phyloP scores from a whole-genome alignment of 2,888 invertebrate species.

The Pristionchus arcanus region DNA sequence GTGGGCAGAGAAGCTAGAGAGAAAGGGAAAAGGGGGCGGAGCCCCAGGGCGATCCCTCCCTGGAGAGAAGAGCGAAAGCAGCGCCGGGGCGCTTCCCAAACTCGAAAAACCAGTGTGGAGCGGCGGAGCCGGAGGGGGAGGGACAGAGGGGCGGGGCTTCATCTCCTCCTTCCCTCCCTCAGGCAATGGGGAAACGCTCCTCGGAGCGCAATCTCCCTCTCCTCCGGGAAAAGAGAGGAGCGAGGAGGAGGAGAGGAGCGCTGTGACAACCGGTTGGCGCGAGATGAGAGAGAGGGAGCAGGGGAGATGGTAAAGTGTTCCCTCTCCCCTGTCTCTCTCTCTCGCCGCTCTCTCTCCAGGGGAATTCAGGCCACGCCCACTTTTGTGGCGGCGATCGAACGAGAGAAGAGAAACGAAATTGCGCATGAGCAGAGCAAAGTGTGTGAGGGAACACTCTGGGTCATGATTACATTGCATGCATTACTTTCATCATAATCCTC shows the following conservation, averaged over 20 bases:
- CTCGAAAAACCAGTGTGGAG: constrained; percentile 62
- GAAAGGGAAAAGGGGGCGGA: constrained; percentile 27
- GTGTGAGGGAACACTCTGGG: not conserved
- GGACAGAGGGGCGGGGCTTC: constrained; percentile 42
- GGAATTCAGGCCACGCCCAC: constrained; percentile 32
- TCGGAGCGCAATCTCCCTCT: not conserved
- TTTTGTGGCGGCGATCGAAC: not conserved
- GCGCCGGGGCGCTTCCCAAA: constrained; percentile 52
- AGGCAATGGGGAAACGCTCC: not conserved
- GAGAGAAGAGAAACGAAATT: not conserved
- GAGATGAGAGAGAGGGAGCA: constrained; percentile 49
- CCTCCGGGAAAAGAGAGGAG: not conserved
- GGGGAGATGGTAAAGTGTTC: constrained; percentile 52
- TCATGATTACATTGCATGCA: not conserved
- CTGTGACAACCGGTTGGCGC: not conserved
- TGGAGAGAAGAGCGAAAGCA: not conserved
- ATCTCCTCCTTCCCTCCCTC: not conserved
- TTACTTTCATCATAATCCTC: not conserved
- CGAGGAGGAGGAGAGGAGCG: constrained; percentile 13
- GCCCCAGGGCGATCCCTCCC: not conserved
- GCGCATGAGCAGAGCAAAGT: not conserved
- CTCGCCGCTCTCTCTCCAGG: constrained; percentile 14
- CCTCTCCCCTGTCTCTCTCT: constrained; percentile 33
- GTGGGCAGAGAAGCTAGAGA: constrained; percentile 32
- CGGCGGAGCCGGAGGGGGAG: constrained; percentile 26